Evolutionary conservation across 2,113 vertebrate genomes (phyloP).

Genomic region (Clarias magur): DNA sequence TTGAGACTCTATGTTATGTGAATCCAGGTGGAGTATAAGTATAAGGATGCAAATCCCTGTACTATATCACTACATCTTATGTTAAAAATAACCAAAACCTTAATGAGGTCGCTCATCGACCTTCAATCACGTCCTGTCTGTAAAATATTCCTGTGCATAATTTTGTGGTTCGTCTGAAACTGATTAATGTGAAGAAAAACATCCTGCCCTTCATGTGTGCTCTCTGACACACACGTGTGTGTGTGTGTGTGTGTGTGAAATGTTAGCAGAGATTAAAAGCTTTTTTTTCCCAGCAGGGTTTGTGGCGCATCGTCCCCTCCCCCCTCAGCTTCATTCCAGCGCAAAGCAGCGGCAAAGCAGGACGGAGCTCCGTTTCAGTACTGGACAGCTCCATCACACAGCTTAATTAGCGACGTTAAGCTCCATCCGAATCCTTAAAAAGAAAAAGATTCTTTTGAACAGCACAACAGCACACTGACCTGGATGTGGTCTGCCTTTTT

Average conservation of each 20-base stretch:
- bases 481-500: background rate
- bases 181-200: background rate
- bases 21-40: background rate
- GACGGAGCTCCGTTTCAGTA: slow-evolving; percentile 77
- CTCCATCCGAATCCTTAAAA: background rate
- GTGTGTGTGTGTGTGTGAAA: background rate
- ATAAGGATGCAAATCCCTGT: background rate
- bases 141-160: background rate
- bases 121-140: background rate
- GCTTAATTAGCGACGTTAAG: slow-evolving; percentile 1
- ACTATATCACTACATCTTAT: background rate
- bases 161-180: background rate
- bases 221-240: background rate
- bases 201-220: background rate
- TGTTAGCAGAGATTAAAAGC: background rate
- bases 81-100: background rate
- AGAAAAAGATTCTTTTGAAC: background rate
- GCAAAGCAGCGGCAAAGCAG: slow-evolving; percentile 64
- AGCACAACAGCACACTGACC: background rate
- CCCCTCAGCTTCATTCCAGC: slow-evolving; percentile 43
- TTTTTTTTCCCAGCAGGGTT: slow-evolving; percentile 11
- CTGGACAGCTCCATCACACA: slow-evolving; percentile 73
- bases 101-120: background rate
- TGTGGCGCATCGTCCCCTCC: slow-evolving; percentile 46
- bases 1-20: background rate